Evolutionary conservation across 2,113 vertebrate genomes (phyloP), one percentile per base, ranked within the genome.

Genomic region (Orientallactaga bullata): DNA sequence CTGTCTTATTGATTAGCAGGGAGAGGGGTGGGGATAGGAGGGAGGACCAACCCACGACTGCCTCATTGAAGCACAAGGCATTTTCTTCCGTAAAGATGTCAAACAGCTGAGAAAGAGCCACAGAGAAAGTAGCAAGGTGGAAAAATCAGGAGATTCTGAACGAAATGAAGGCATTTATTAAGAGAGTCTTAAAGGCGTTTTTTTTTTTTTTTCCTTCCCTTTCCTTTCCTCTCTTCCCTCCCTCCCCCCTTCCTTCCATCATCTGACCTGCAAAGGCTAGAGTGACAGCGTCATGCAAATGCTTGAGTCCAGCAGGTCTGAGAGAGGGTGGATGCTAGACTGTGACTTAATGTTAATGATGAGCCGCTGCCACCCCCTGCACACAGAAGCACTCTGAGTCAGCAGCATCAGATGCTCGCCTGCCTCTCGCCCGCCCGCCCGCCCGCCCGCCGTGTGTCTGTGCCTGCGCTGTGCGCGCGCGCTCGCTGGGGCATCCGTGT

Each of bases 351-450:
- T 97, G 98, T 98, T 98, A 98, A 98, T 98, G 98, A 98, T 98
- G 98, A 99, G 98, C 42, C 95, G 97, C 97, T 96, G 97, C 97
- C 98, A 97, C 98, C 98, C 98, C 97, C 97, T 98, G 97, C 98
- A 98, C 98, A 97, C 98, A 98, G 97, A 97, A 98, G 98, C 97
- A 97, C 97, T 98, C 98, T 98, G 98, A 98, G 98, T 99, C 98
- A 98, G 98, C 98, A 98, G 98, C 98, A 98, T 98, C 98, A 98
- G 98, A 98, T 97, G 98, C 98, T 85, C 95, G 98, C 98, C 96
- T 96, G 97, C 97, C 96, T 97, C 98, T 96, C 42, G 42, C 42
- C 42, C 42, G 42, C 42, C 42, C 42, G 42, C 42, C 42, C 42
- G 42, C 42, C 42, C 42, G 42, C 42, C 42, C 93, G 94, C 96